Base-by-base conservation (phyloP, 1,140 invertebrate genomes). In the Drosophila setifemur region DNA sequence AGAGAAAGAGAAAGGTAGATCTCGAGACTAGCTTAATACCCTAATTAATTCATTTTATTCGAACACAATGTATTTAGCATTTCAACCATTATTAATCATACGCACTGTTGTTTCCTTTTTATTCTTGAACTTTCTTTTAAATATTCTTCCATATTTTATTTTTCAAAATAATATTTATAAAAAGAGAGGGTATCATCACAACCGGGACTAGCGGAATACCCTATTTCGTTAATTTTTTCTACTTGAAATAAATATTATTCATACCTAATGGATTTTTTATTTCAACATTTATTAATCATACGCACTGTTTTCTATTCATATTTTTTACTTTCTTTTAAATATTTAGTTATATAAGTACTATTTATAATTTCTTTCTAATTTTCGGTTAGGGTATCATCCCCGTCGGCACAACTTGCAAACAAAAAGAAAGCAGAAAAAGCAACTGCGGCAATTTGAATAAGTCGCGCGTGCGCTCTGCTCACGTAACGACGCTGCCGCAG, bases 361-460 rank as follows among this genome's bases (percentile, higher is more conserved):
- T 37, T 37, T 8, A 18, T 8, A 14, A 35, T 37, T 37, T 8
- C 7, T 8, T 29, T 9, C 3, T 1, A 9, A 25, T 19, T 28
- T n/a, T 16, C 1, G 14, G 23, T 23, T 9, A 43, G 55, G 53
- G 25, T 25, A 61, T 44, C 14, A 11, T 12, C 8, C 7, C 11
- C 18, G 19, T 2, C 5, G 11, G 5, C 26, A 39, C 14, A 67
- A 44, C 43, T 23, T 7, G 49, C 70, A 69, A 53, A 45, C 57
- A 73, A 83, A 78, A 83, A 83, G 74, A 85, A 85, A 85, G 73
- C 74, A 79, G 43, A 57, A 69, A 57, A 37, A 37, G 40, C 37
- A 52, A 61, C 28, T 55, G 43, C 52, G 48, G 43, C 45, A 55
- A 78, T 83, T 85, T 83, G 60, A 85, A 85, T 85, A 85, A 55